These are phyloP conservation scores for Drosophila siamana DNA, from an alignment of 2,888 invertebrate genomes.

Conservation along the genomic window DNA sequence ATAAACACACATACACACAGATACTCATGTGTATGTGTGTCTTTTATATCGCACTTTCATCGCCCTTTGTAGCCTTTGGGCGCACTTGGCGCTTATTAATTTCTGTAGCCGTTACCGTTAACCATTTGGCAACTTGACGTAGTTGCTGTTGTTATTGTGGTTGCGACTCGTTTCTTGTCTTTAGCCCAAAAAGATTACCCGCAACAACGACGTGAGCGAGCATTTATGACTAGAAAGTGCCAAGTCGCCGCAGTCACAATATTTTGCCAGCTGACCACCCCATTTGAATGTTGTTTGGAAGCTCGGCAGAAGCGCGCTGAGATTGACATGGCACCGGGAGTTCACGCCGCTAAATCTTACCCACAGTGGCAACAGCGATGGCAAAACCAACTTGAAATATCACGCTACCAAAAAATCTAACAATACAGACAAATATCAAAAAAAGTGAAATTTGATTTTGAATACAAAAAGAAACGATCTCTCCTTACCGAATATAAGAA, in stretches of 20 bases:
- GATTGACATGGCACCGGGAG: slow-evolving; percentile 36
- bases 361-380: slow-evolving; percentile 33
- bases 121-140: slow-evolving; percentile 17
- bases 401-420: no score
- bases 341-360: slow-evolving; percentile 14
- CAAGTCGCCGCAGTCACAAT: slow-evolving; percentile 61
- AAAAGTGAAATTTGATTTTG: no score
- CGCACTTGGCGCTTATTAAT: slow-evolving; percentile 78
- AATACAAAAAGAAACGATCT: no score
- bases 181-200: slow-evolving; percentile 44
- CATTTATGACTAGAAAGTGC: slow-evolving; percentile 74
- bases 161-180: slow-evolving; percentile 4
- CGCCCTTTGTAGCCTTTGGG: slow-evolving; percentile 49
- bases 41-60: slow-evolving; percentile 73
- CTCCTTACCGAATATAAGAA: no score
- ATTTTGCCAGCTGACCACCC: slow-evolving; percentile 70
- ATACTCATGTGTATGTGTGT: background rate
- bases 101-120: slow-evolving; percentile 49
- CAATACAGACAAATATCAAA: no score
- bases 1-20: slow-evolving; percentile 30
- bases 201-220: slow-evolving; percentile 54
- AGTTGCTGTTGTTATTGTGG: background rate
- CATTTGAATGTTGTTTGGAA: slow-evolving; percentile 53
- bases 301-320: slow-evolving; percentile 14
- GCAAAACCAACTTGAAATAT: background rate